Base-by-base conservation (phyloP, 2,797 vertebrate genomes). In the Sebastiscus tertius region DNA sequence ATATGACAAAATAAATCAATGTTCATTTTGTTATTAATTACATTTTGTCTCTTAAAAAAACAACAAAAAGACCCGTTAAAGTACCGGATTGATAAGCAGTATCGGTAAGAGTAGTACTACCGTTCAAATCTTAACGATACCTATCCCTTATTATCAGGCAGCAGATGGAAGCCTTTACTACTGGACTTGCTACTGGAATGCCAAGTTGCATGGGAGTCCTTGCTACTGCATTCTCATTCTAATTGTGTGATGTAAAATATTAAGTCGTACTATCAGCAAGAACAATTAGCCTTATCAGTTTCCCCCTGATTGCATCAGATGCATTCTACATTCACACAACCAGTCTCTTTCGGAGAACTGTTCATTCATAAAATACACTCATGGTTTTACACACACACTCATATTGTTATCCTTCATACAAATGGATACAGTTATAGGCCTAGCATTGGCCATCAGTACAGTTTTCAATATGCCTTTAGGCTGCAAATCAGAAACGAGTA, bases 401-500 rank as follows among this genome's bases (percentile, higher is more conserved):
- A 6, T 72, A 62, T 61, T 77, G 69, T 83, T 84, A 74, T 72
- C 62, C 72, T 49, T 86, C 72, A 77, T 81, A 61, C 68, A 77
- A 78, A 85, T 75, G 46, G 55, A 58, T 63, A 34, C 24, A 26
- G 55, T 58, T 74, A 68, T 63, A 52, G 27, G 46, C 33, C 29
- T 33, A 49, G 66, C 72, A 75, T n/a, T 82, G 34, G 75, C 76
- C 66, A 83, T 82, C 75, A 83, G 75, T 68, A 70, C 20, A 75
- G 80, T 76, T 82, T 72, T 80, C 64, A 83, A 31, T 70, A 67
- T 79, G 70, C 58, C 54, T 75, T n/a, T 13, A 72, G 80, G 77
- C 71, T 69, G 55, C 46, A 87, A 87, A 80, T 87, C 66, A 84
- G 56, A 79, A 72, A 74, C 2, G 61, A 79, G 63, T 18, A n/a